phyloP scores from a whole-genome alignment of 2,797 vertebrate species.

The Silurus lanzhouensis region DNA sequence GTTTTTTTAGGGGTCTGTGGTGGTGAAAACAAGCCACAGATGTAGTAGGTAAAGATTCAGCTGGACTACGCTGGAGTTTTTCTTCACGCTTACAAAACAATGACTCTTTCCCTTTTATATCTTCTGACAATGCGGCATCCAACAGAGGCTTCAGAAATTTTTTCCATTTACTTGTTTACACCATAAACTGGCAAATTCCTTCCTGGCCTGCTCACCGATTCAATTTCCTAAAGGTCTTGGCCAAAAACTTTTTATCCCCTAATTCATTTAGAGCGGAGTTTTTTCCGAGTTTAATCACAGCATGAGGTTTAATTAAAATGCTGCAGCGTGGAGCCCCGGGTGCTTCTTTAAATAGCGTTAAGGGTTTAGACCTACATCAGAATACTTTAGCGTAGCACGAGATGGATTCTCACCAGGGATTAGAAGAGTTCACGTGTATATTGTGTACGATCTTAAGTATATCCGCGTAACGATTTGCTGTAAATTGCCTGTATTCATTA shows the following conservation, averaged over 20 bases:
- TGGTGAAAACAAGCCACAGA: no score
- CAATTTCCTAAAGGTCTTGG: background rate
- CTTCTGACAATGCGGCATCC: background rate
- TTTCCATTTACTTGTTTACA: conserved; percentile 4
- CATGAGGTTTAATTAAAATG: conserved; percentile 71
- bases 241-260: background rate
- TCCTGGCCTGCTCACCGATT: background rate
- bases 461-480: background rate
- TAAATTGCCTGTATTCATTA: background rate
- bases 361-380: conserved; percentile 60
- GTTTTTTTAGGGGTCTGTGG: no score
- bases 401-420: background rate
- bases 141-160: background rate
- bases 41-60: background rate
- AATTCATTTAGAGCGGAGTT: conserved; percentile 35
- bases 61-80: background rate
- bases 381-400: conserved; percentile 52
- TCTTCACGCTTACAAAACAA: background rate
- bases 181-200: background rate
- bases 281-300: conserved; percentile 70
- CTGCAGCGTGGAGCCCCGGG: conserved; percentile 58
- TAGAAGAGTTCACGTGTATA: background rate
- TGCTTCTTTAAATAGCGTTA: conserved; percentile 68
- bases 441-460: no score
- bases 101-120: background rate